Percentiles rank a stretch among this genome's conserved stretches.
phyloP scores from a whole-genome alignment of 2,797 vertebrate genomes.

The Tragelaphus oryx region DNA sequence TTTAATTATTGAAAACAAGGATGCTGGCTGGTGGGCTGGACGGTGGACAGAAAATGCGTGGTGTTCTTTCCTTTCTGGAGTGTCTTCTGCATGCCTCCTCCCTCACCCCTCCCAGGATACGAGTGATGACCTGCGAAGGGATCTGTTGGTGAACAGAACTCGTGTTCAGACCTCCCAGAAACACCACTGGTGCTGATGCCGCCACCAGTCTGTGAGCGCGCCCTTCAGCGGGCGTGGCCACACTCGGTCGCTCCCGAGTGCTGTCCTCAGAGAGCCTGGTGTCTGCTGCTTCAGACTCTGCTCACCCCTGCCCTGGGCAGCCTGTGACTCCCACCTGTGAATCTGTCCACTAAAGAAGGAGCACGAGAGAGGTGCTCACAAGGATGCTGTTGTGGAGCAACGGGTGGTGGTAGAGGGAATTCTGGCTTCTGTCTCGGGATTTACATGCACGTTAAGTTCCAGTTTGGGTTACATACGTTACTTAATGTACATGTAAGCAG shows the following conservation, averaged over 20 bases:
- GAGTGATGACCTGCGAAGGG: neutral
- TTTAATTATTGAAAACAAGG: neutral
- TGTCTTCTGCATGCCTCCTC: neutral
- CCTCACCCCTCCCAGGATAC: neutral
- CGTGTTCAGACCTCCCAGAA: neutral
- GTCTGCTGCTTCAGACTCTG: neutral
- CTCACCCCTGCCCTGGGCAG: neutral
- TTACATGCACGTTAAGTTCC: neutral
- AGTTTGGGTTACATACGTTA: neutral
- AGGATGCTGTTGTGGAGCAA: neutral
- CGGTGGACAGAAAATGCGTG: neutral
- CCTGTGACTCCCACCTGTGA: fast-evolving
- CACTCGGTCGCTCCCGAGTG: neutral
- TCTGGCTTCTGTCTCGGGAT: neutral
- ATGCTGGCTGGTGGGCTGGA: neutral
- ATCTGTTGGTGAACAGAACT: neutral
- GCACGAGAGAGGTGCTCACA: neutral
- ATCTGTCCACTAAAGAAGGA: neutral
- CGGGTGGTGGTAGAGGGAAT: neutral
- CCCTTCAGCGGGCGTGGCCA: neutral
- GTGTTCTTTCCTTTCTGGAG: neutral
- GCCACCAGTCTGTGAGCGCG: neutral
- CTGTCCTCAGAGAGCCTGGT: neutral
- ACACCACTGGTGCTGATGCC: neutral
- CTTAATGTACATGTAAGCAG: neutral